Conservation (phyloP, 2,888 invertebrate genomes). For the Gari tellinella region DNA sequence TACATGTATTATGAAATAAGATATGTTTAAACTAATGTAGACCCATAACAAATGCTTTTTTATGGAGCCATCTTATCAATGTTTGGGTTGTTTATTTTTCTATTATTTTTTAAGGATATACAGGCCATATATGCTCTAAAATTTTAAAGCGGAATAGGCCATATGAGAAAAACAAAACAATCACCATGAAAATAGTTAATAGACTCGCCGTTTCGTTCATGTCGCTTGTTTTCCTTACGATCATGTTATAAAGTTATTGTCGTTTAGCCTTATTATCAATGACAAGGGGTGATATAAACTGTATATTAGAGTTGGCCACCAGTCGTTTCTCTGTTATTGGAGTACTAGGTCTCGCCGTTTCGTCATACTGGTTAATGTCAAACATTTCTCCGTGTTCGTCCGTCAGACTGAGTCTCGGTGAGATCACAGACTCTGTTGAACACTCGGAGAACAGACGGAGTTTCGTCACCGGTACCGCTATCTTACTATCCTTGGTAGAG, state of each 20-base stretch:
- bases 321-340: conserved; percentile 23
- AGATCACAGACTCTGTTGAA: background rate
- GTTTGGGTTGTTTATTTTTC: too few species aligned
- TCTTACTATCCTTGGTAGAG: conserved; percentile 6
- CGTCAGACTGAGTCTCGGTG: conserved; percentile 12
- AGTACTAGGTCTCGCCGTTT: conserved; percentile 1
- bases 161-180: too few species aligned
- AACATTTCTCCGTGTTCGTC: conserved; percentile 19
- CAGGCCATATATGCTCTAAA: too few species aligned
- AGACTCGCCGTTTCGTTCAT: too few species aligned
- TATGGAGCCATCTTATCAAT: too few species aligned
- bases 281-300: conserved; percentile 43
- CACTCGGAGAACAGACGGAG: conserved; percentile 34
- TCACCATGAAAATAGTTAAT: too few species aligned
- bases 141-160: too few species aligned
- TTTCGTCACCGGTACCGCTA: conserved; percentile 19
- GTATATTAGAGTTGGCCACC: conserved; percentile 43
- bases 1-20: too few species aligned
- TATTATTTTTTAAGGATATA: too few species aligned
- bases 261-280: conserved; percentile 42
- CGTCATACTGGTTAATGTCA: conserved; percentile 14
- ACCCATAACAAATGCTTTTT: too few species aligned
- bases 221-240: too few species aligned
- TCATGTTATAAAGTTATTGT: conserved; percentile 20
- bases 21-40: too few species aligned